Conservation (phyloP, 2,888 invertebrate genomes). For the Embidobia sp. region DNA sequence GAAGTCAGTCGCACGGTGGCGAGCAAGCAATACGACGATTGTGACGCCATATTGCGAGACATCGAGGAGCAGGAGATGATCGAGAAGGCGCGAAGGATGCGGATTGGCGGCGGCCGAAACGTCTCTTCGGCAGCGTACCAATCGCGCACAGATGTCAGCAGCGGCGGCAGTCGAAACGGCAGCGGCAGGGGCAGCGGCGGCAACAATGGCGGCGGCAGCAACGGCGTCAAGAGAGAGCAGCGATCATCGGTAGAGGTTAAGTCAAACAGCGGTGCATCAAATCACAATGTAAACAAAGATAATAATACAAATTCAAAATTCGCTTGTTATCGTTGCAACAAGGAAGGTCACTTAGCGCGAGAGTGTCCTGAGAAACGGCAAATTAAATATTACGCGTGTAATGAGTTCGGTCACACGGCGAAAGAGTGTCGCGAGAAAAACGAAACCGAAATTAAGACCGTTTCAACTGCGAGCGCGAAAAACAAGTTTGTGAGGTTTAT, state of each 20-base stretch:
- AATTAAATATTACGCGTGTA: constrained; percentile 20
- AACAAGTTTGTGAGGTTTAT: constrained; percentile 7
- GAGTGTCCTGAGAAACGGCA: constrained; percentile 22
- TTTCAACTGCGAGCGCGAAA: neutral
- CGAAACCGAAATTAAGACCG: neutral
- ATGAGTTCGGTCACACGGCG: constrained; percentile 4
- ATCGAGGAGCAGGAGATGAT: constrained; percentile 16
- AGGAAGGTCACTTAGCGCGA: neutral
- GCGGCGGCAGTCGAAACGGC: too few species aligned
- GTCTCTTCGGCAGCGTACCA: too few species aligned
- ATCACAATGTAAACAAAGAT: neutral
- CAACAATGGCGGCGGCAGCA: too few species aligned
- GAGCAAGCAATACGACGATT: neutral
- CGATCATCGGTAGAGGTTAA: too few species aligned
- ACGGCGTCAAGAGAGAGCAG: too few species aligned
- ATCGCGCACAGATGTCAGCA: too few species aligned
- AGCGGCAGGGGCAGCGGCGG: too few species aligned
- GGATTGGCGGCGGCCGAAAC: neutral
- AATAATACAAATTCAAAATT: too few species aligned
- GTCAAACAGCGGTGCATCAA: neutral
- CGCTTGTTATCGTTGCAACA: constrained; percentile 6
- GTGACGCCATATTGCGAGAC: constrained; percentile 20
- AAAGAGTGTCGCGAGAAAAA: constrained; percentile 15
- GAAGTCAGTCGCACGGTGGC: constrained; percentile 21
- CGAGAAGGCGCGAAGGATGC: constrained; percentile 12